A percentile compares a stretch with the other conserved stretches of the same genome.
These are phyloP conservation scores for Fulica atra DNA, from an alignment of 2,113 vertebrate species.

Conservation along the genomic window DNA sequence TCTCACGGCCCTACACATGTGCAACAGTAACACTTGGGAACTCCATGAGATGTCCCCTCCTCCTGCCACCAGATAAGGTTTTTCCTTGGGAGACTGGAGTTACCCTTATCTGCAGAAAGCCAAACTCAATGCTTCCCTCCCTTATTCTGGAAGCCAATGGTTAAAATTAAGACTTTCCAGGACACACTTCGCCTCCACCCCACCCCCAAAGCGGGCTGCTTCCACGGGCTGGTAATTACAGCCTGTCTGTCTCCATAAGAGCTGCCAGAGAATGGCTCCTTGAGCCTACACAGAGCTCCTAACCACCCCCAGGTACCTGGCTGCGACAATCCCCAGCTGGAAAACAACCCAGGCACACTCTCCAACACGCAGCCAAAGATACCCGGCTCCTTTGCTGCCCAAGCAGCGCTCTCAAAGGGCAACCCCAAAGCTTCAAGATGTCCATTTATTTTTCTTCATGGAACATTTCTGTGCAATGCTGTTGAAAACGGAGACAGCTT, in stretches of 20 bases:
- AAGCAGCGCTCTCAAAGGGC: neutral
- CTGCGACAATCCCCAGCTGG: neutral
- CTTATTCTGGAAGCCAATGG: neutral
- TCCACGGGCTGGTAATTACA: neutral
- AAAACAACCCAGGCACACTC: neutral
- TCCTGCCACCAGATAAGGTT: neutral
- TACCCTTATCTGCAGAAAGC: neutral
- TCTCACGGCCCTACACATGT: neutral
- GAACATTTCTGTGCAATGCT: neutral
- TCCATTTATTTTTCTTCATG: neutral
- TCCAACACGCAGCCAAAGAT: neutral
- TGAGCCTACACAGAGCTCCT: neutral
- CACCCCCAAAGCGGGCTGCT: neutral
- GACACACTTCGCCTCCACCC: neutral
- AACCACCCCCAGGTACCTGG: neutral
- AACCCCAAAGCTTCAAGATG: neutral
- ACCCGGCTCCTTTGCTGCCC: neutral
- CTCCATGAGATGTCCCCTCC: neutral
- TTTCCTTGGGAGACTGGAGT: neutral
- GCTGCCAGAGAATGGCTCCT: neutral
- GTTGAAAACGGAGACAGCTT: neutral
- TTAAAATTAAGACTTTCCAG: neutral
- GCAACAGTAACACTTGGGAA: neutral
- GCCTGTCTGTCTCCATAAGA: slow-evolving; percentile 19
- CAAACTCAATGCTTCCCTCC: neutral